These are phyloP conservation scores for Oceanodroma leucorhoa DNA, from an alignment of 2,797 vertebrate species.

Conservation along the genomic window DNA sequence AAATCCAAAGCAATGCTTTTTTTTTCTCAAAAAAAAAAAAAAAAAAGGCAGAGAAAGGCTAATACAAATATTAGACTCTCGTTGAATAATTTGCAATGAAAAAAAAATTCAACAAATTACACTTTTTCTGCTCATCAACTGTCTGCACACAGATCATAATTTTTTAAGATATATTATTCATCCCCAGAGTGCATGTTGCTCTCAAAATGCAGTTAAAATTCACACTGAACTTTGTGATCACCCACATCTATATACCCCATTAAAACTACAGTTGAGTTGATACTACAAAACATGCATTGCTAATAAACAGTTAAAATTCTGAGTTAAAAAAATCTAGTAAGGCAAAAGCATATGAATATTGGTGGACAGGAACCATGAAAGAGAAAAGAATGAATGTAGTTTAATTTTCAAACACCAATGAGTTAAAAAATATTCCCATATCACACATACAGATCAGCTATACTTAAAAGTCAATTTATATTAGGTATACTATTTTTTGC, in stretches of 20 bases:
- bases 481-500: not conserved
- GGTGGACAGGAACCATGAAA: not conserved
- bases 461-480: not conserved
- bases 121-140: not conserved
- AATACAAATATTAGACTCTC: not conserved
- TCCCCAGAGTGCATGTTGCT: not conserved
- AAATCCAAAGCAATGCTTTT: not conserved
- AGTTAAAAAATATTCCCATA: not conserved
- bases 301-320: not conserved
- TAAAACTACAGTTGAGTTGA: not conserved
- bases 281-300: not conserved
- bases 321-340: not conserved
- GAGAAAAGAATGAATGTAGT: not conserved
- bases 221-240: not conserved
- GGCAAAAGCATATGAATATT: not conserved
- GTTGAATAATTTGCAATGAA: not conserved
- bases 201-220: not conserved
- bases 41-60: not conserved
- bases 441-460: not conserved
- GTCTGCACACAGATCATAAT: not conserved
- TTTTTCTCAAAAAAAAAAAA: not conserved
- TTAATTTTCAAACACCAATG: not conserved
- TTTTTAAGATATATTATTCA: not conserved
- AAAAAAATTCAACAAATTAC: not conserved
- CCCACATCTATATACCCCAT: not conserved